Conservation (phyloP, 2,888 invertebrate species). For the Halocaridina rubra region DNA sequence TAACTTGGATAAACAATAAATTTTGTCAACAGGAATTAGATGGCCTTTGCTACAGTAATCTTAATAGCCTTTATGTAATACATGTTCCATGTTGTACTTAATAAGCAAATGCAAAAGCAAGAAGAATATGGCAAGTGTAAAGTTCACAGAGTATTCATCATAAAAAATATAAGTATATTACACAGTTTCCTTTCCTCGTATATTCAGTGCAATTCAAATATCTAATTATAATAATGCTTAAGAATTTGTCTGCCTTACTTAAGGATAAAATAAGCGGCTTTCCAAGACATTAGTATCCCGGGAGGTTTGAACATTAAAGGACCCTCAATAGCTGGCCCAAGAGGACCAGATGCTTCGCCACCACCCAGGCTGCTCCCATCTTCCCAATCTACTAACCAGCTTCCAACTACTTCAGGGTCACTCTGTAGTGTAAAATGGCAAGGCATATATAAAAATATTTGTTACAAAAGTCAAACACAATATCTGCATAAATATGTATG, state of each 20-base stretch:
- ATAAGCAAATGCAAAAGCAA: too few species aligned
- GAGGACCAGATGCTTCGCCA: conserved; percentile 40
- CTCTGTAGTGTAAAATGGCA: conserved; percentile 6
- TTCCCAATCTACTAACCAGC: conserved; percentile 60
- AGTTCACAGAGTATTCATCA: background rate
- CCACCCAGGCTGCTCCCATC: conserved; percentile 51
- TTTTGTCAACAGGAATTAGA: too few species aligned
- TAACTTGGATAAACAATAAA: too few species aligned
- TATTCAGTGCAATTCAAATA: too few species aligned
- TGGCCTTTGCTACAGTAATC: too few species aligned
- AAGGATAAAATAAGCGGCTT: conserved; percentile 55
- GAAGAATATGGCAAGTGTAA: background rate
- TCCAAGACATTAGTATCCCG: conserved; percentile 49
- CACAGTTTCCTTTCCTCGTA: too few species aligned
- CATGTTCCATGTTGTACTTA: background rate
- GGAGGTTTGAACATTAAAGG: conserved; percentile 57
- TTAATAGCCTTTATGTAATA: too few species aligned
- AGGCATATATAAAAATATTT: background rate
- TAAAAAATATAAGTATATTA: background rate
- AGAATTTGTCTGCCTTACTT: conserved; percentile 49
- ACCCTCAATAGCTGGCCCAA: conserved; percentile 54
- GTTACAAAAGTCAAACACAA: background rate
- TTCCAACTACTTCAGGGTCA: conserved; percentile 22
- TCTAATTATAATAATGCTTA: too few species aligned
- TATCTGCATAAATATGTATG: background rate